Conservation (phyloP, 1,140 invertebrate species). For the Calycopis cecrops region DNA sequence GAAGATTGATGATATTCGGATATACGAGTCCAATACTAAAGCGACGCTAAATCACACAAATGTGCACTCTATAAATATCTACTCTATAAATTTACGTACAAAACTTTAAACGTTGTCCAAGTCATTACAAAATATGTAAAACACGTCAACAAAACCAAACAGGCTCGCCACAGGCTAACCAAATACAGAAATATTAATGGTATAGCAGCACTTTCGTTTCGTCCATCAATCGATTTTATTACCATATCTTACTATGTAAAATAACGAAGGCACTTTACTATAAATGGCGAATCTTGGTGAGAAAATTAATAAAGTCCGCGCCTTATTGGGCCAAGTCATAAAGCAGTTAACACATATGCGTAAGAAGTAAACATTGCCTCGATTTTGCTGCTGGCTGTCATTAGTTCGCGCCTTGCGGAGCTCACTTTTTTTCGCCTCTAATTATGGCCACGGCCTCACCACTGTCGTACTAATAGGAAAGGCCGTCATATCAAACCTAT, state of each 20-base stretch:
- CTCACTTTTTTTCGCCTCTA: slow-evolving; percentile 30
- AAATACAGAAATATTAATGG: slow-evolving; percentile 13
- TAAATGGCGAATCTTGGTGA: slow-evolving; percentile 8
- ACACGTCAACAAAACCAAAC: neutral
- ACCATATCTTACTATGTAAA: slow-evolving; percentile 7
- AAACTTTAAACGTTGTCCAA: slow-evolving; percentile 4
- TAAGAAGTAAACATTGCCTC: slow-evolving; percentile 8
- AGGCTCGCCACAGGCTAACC: neutral
- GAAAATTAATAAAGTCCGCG: slow-evolving; percentile 16
- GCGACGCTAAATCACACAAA: no score
- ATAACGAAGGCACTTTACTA: slow-evolving; percentile 1
- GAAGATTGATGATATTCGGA: no score
- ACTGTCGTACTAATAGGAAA: slow-evolving; percentile 18
- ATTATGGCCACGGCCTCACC: slow-evolving; percentile 18
- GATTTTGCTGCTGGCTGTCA: slow-evolving; percentile 32
- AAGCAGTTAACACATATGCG: slow-evolving; percentile 7
- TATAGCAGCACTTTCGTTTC: slow-evolving; percentile 3
- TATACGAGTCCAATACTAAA: no score
- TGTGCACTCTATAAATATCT: no score
- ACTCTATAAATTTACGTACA: slow-evolving; percentile 5
- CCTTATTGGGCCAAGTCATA: slow-evolving; percentile 9
- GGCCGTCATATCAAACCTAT: slow-evolving; percentile 15
- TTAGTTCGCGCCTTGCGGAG: slow-evolving; percentile 34
- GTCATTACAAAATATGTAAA: slow-evolving; percentile 11
- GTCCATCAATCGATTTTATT: slow-evolving; percentile 7